Evolutionary conservation across 2,888 invertebrate genomes (phyloP), one percentile per base, ranked within the genome.

Genomic region (Apocheima hispidaria): DNA sequence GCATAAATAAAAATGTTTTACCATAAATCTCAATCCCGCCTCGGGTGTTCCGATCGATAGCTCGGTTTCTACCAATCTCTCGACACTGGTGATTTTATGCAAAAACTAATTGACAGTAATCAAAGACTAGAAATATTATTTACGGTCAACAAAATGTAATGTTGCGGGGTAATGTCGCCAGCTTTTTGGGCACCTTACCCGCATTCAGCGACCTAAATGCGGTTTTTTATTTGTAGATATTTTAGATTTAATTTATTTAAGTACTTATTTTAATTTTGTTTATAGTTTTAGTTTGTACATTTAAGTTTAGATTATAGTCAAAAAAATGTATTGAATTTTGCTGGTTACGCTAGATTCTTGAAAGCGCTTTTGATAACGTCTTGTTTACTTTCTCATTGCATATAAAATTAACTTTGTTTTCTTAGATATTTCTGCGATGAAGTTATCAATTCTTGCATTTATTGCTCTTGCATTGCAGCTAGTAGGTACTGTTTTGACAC

Each of bases 1-100:
- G 5, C 4, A 38, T 7, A 20, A 12, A 38, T 10, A 38, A 10
- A 18, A 38, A 4, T 10, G 6, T 38, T 20, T 36, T 16, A 5
- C 14, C 14, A 16, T 36, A 36, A 16, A 16, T 36, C n/a, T 36
- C 14, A 16, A 14, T 21, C 41, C 6, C 46, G 12, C 46, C 30
- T 10, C 2, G 12, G 46, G 46, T 18, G 46, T 33, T 41, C 41
- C n/a, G 12, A 5, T 51, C 66, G 66, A 74, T 74, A 70, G 57
- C 66, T 61, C 57, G 49, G 66, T 67, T 69, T 72, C 66, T 60
- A 66, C 53, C 65, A 66, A 64, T 63, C 64, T 57, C 64, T 56
- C 20, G 41, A 66, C 61, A 61, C 59, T 57, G 20, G 68, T 63
- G 36, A 65, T 68, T 66, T 70, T 60, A 70, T 70, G 68, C 63